Base-by-base conservation (phyloP, 1,140 invertebrate species). In the Drosophila kohkoa region DNA sequence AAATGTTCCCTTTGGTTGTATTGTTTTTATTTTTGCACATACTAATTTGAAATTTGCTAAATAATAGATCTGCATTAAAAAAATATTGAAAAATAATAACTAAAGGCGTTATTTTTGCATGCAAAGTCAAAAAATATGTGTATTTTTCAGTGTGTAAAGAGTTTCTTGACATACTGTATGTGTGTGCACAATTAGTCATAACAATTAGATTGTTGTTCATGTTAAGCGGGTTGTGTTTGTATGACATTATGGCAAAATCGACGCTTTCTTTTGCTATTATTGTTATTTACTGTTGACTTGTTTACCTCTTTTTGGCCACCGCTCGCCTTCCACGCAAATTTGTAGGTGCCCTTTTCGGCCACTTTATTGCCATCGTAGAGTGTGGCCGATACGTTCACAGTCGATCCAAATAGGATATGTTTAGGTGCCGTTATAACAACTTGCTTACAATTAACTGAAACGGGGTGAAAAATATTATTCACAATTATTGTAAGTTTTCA, bases 321-420 rank as follows among this genome's bases (percentile, higher is more conserved):
- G 20, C 45, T 71, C 38, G 80, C 82, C 11, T 49, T 75, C 91
- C 91, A 92, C 10, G 32, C 75, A 64, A 87, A 92, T 30, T 25
- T 72, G 59, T 90, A 92, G 20, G 62, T 43, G 8, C 45, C 63
- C 0, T 60, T 68, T 2, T 32, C 30, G 1, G 91, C 85, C 8
- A 85, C 70, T 45, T 60, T 72, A 0, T 59, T 74, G n/a, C 77
- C 77, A 67, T 92, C 76, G 11, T 77, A 88, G 6, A 92, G 60
- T 20, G 70, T 77, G 13, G 91, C 91, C 28, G 65, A 85, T 3
- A 92, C 55, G 35, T 81, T 90, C 1, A 91, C 71, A 1, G 59
- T 77, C 3, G 89, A 72, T 1, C 91, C 91, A 7, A 88, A 46
- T 8, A 92, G 63, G 0, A 75, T 74, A 20, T 80, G 75, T 11